A percentile compares a stretch with the other conserved stretches of the same genome.
Evolutionary conservation across 2,113 vertebrate species (phyloP).

Genomic region (Myotis lucifugus): DNA sequence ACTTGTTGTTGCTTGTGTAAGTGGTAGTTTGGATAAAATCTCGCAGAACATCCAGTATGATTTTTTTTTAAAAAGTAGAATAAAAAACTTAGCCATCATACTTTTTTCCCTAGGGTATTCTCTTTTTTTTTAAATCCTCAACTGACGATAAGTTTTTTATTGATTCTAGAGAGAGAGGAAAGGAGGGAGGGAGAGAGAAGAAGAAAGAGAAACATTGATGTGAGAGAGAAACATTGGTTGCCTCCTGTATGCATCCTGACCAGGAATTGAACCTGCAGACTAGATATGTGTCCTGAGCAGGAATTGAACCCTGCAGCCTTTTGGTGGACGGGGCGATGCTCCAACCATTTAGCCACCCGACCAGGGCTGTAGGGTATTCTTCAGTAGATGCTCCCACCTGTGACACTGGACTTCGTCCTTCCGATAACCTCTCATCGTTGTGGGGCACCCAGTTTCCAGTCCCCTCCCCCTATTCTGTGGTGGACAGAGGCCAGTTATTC

Average conservation of each 20-base stretch:
- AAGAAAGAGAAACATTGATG: too few species aligned
- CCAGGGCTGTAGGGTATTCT: background rate
- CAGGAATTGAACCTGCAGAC: background rate
- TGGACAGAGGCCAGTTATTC: background rate
- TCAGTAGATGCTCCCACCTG: background rate
- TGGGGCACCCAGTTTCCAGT: background rate
- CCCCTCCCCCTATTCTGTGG: background rate
- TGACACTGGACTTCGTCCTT: background rate
- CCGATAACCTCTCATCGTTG: background rate
- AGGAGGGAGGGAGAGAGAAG: too few species aligned
- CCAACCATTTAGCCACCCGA: too few species aligned
- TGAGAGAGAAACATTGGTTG: background rate
- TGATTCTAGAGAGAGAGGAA: background rate
- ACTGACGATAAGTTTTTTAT: background rate
- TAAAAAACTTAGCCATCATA: background rate
- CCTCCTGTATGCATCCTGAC: background rate
- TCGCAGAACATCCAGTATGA: background rate
- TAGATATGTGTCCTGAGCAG: too few species aligned
- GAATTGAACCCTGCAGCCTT: too few species aligned
- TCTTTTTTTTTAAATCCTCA: background rate
- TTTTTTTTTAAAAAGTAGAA: background rate
- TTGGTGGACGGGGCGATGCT: background rate
- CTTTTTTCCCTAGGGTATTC: background rate
- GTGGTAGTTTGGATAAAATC: background rate
- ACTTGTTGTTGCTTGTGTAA: background rate